Evolutionary conservation across 2,797 vertebrate genomes (phyloP), one percentile per base, ranked within the genome.

Genomic region (Enteromius viviparus): DNA sequence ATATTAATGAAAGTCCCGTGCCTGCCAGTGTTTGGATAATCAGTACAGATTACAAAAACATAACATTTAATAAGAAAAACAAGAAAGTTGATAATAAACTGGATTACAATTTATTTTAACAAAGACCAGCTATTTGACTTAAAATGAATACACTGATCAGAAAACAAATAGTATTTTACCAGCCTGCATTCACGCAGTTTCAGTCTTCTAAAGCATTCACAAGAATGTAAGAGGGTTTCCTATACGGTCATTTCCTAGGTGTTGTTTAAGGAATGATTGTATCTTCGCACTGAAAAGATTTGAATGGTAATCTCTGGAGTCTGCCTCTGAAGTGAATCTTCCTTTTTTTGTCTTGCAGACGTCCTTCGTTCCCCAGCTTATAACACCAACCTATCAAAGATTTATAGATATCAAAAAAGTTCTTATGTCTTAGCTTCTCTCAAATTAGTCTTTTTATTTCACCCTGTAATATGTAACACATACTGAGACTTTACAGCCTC

Each of bases 291-390:
- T 75, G 55, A 91, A 91, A n/a, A 91, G 89, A 53, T 89, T 81
- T 42, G 85, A 69, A 64, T 91, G 87, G 75, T 85, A 91, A 81
- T 91, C 90, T 84, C 88, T 88, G 68, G 85, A 62, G 3, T 21
- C 1, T 19, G 15, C 53, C 4, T 2, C 1, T 3, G 87, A 87
- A 2, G 10, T 60, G 23, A 60, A 60, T 26, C 0, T 14, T 0
- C 0, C 4, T 0, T 19, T 12, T 0, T 2, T 2, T 1, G 0
- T 1, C 15, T 29, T n/a, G 75, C 89, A 89, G n/a, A 78, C 6
- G 60, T 90, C 72, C n/a, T 51, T 45, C 34, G 82, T 42, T 26
- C 88, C 88, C 88, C 88, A 91, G 78, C 90, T 90, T 69, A 89
- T 58, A 37, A 90, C 2, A 40, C 89, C 90, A 84, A 90, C 81